Evolutionary conservation across 2,113 vertebrate species (phyloP).

Genomic region (Phalacrocorax aristotelis): DNA sequence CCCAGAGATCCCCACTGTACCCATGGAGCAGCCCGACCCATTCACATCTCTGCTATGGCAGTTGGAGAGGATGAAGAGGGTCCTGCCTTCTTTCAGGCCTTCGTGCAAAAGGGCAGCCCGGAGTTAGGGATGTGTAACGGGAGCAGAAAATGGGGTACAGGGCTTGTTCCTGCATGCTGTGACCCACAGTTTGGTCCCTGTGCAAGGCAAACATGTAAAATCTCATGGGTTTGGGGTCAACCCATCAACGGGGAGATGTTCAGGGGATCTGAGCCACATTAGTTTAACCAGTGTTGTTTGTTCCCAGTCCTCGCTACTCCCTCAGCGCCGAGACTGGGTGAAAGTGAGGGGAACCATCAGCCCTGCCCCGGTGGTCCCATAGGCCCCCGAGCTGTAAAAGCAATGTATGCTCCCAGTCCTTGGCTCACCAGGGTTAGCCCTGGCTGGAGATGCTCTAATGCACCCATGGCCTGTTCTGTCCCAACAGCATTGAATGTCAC

Average conservation of each 20-base stretch:
- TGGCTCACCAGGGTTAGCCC: background rate
- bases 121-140: accelerated
- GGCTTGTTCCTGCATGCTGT: background rate
- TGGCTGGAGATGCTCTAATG: background rate
- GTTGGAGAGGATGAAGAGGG: background rate
- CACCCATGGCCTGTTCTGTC: background rate
- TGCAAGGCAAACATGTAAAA: background rate
- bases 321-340: accelerated
- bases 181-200: background rate
- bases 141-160: background rate
- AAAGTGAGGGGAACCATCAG: background rate
- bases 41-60: background rate
- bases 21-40: background rate
- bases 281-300: accelerated
- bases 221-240: background rate
- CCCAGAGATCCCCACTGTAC: accelerated
- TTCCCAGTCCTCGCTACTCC: background rate
- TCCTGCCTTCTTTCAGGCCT: background rate
- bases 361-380: no score
- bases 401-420: background rate
- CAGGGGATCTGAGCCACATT: background rate
- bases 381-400: background rate
- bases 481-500: background rate
- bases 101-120: accelerated
- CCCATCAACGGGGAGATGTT: background rate